phyloP scores from a whole-genome alignment of 2,888 invertebrate genomes.

The Agrilus mali region DNA sequence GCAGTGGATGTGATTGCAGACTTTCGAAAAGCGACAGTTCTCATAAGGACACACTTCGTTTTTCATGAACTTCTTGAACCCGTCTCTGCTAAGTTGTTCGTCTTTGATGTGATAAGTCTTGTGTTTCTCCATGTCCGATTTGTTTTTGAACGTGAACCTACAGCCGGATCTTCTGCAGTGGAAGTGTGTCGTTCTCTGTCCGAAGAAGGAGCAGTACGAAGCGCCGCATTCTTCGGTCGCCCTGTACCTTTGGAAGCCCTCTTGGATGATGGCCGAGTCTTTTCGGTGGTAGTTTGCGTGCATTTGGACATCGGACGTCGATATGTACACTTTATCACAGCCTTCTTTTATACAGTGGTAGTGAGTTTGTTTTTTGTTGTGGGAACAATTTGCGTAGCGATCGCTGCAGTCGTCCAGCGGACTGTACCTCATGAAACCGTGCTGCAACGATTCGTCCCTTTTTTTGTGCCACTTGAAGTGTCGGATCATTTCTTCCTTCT shows the following conservation, averaged over 20 bases:
- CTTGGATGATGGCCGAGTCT: constrained; percentile 93
- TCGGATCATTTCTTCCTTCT: constrained; percentile 97
- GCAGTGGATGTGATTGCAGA: constrained; percentile 98
- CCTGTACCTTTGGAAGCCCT: constrained; percentile 92
- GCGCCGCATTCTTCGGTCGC: constrained; percentile 94
- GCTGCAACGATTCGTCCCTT: constrained; percentile 88
- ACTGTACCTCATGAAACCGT: constrained; percentile 86
- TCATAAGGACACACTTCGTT: constrained; percentile 87
- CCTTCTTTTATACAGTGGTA: constrained; percentile 95
- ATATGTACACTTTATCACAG: constrained; percentile 93
- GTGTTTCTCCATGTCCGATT: constrained; percentile 99
- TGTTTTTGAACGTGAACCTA: constrained; percentile 94
- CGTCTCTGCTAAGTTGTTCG: constrained; percentile 87
- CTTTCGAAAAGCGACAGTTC: constrained; percentile 84
- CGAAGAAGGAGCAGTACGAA: constrained; percentile 81
- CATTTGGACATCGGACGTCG: constrained; percentile 98
- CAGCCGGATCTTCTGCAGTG: constrained; percentile 88
- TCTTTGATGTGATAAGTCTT: constrained; percentile 97
- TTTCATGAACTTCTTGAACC: constrained; percentile 98
- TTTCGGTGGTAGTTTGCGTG: constrained; percentile 98
- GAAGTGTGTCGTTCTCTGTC: constrained; percentile 94
- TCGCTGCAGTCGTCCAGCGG: constrained; percentile 91
- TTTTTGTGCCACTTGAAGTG: constrained; percentile 99
- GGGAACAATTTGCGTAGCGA: constrained; percentile 66
- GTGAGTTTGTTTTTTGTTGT: constrained; percentile 89